Evolutionary conservation across 2,797 vertebrate genomes (phyloP).

Genomic region (Fringilla coelebs): DNA sequence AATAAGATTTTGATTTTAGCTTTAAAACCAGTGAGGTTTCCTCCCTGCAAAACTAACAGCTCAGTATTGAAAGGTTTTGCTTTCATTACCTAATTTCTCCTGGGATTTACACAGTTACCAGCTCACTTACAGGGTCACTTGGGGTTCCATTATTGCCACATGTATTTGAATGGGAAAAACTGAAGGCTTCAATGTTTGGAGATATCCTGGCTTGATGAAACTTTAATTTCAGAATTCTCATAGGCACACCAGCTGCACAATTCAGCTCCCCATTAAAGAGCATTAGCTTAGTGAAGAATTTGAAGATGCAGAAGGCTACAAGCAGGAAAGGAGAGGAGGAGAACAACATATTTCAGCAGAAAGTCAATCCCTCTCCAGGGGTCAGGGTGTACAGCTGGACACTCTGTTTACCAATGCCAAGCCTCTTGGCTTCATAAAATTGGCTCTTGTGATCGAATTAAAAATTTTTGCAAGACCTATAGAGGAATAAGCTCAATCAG

Average conservation of each 20-base stretch:
- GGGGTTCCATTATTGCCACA: background rate
- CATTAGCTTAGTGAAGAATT: background rate
- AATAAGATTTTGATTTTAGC: background rate
- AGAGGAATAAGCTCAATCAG: background rate
- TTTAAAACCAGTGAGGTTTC: background rate
- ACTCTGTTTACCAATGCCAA: background rate
- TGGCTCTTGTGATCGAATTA: background rate
- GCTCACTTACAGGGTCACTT: background rate
- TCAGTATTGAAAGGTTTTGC: background rate
- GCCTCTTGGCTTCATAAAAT: background rate
- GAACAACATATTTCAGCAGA: background rate
- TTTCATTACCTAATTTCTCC: background rate
- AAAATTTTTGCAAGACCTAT: background rate
- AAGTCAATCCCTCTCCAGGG: background rate
- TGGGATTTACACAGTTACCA: background rate
- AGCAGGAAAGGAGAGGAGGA: background rate
- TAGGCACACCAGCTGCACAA: background rate
- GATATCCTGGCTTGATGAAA: background rate
- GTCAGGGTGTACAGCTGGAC: background rate
- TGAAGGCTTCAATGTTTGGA: background rate
- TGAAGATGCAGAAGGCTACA: background rate
- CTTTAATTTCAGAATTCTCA: conserved; percentile 19
- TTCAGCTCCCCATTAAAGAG: conserved; percentile 10
- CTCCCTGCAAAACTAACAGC: background rate
- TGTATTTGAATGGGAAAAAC: background rate